Evolutionary conservation across 2,113 vertebrate genomes (phyloP).

Genomic region (Aegithalos caudatus): DNA sequence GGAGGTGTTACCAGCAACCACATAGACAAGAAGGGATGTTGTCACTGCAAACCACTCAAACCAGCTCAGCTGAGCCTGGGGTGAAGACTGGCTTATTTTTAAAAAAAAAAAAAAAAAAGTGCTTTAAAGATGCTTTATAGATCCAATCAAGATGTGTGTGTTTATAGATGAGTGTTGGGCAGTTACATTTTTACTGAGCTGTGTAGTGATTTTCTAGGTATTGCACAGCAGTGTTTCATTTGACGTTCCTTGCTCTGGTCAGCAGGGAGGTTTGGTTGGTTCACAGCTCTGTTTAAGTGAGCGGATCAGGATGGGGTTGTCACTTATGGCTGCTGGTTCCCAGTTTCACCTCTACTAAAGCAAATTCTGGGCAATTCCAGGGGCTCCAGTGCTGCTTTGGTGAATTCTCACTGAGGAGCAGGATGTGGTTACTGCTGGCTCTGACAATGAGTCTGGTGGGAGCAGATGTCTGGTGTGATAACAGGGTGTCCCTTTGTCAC

Average conservation of each 20-base stretch:
- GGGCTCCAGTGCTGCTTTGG: not conserved
- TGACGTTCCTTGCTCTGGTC: not conserved
- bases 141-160: not conserved
- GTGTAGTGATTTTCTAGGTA: not conserved
- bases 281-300: not conserved
- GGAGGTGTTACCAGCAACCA: not conserved
- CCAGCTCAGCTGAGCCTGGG: not conserved
- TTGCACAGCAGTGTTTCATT: not conserved
- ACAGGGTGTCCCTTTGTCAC: not conserved
- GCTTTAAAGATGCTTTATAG: not conserved
- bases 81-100: not conserved
- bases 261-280: not conserved
- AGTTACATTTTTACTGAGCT: not conserved
- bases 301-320: not conserved
- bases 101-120: not conserved
- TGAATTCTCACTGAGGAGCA: not conserved
- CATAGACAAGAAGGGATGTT: not conserved
- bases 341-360: not conserved
- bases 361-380: not conserved
- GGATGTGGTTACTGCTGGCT: not conserved
- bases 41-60: not conserved
- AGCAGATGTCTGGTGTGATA: not conserved
- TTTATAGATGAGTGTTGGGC: not conserved
- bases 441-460: not conserved
- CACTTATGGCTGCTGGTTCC: not conserved